Percentiles rank a stretch among this genome's conserved stretches.
Conservation (phyloP, 2,888 invertebrate species). For the Bellardia pandia region DNA sequence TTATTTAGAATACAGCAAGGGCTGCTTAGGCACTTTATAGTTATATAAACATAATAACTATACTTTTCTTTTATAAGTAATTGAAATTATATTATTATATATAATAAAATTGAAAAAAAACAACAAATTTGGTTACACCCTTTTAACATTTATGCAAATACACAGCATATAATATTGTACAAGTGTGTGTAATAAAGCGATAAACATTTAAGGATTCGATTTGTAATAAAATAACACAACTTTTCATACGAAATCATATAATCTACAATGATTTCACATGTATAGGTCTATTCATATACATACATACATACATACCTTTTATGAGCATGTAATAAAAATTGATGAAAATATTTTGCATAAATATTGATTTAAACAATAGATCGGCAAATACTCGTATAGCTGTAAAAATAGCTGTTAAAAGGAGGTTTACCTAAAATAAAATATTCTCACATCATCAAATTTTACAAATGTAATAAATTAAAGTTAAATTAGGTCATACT, state of each 20-base stretch:
- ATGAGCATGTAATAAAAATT: background rate
- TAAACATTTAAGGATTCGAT: background rate
- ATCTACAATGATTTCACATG: background rate
- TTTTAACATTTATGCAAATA: background rate
- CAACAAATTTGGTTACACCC: background rate
- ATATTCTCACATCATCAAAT: too few relatives aligned
- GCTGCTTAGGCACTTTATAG: too few relatives aligned
- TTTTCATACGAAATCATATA: background rate
- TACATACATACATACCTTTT: background rate
- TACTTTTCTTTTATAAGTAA: too few relatives aligned
- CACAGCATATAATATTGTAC: background rate
- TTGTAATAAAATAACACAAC: conserved; percentile 6
- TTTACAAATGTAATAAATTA: too few relatives aligned
- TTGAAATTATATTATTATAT: too few relatives aligned
- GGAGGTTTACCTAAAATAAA: too few relatives aligned
- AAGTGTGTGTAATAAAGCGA: background rate
- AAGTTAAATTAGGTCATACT: too few relatives aligned
- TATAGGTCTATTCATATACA: too few relatives aligned
- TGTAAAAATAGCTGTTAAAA: too few relatives aligned
- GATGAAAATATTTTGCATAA: background rate
- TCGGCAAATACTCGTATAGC: background rate
- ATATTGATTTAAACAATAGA: background rate
- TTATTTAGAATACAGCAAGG: too few relatives aligned
- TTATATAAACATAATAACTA: too few relatives aligned
- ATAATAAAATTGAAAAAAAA: background rate